Conservation (phyloP, 2,113 vertebrate species). For the Enhydra lutris region DNA sequence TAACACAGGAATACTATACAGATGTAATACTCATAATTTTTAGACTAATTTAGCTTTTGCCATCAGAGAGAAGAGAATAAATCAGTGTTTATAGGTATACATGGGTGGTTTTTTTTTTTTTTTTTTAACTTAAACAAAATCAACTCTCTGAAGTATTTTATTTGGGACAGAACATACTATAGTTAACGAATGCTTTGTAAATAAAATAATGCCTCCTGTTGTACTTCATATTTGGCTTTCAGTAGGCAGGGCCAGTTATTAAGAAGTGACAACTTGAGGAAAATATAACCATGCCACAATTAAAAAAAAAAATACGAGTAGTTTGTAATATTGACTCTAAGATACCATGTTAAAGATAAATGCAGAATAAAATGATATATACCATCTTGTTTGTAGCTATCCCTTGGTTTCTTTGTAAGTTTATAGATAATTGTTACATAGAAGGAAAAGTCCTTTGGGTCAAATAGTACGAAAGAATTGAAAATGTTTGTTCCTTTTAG, state of each 20-base stretch:
- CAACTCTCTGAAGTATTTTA: slow-evolving; percentile 20
- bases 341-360: background rate
- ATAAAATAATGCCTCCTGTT: background rate
- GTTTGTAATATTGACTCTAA: background rate
- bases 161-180: background rate
- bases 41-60: slow-evolving; percentile 53
- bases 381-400: background rate
- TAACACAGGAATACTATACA: background rate
- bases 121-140: background rate
- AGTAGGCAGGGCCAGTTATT: background rate
- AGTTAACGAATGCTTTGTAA: background rate
- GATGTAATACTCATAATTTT: slow-evolving; percentile 39
- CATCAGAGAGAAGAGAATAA: slow-evolving; percentile 28
- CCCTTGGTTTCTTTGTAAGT: background rate
- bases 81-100: background rate
- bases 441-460: background rate
- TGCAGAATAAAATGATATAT: background rate
- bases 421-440: background rate
- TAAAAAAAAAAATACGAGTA: background rate
- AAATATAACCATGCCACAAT: background rate
- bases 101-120: background rate
- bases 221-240: background rate
- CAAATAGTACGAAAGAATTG: background rate
- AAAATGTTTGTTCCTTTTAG: background rate
- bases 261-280: background rate